phyloP scores from a whole-genome alignment of 2,113 vertebrate species.

The Struthio camelus region DNA sequence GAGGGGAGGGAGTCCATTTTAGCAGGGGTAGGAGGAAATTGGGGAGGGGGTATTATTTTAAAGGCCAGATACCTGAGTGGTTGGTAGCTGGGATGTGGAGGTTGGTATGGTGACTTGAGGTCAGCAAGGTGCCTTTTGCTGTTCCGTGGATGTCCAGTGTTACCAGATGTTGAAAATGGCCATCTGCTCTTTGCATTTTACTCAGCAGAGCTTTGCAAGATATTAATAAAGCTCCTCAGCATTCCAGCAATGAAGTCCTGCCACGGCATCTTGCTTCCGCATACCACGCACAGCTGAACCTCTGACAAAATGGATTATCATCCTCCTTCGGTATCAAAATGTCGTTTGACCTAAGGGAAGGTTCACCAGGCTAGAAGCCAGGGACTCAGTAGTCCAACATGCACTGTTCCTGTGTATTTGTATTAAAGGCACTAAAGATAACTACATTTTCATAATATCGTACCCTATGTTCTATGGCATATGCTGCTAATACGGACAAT shows the following conservation, averaged over 20 bases:
- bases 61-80: neutral
- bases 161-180: fast-evolving
- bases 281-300: fast-evolving
- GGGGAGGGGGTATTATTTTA: fast-evolving
- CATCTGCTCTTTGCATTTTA: fast-evolving
- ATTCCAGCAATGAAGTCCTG: fast-evolving
- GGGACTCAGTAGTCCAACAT: fast-evolving
- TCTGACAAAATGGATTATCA: fast-evolving
- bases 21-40: fast-evolving
- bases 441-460: fast-evolving
- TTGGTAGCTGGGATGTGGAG: no score
- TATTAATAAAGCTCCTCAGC: fast-evolving
- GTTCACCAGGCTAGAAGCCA: neutral
- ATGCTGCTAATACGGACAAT: fast-evolving
- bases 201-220: fast-evolving
- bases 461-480: fast-evolving
- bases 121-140: neutral
- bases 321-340: fast-evolving
- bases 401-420: fast-evolving
- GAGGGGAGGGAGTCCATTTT: fast-evolving
- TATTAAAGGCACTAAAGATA: fast-evolving
- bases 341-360: neutral
- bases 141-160: fast-evolving
- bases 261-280: fast-evolving
- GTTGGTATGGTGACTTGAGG: fast-evolving